Base-by-base conservation (phyloP, 1,140 invertebrate species). In the Drepana arcuata region DNA sequence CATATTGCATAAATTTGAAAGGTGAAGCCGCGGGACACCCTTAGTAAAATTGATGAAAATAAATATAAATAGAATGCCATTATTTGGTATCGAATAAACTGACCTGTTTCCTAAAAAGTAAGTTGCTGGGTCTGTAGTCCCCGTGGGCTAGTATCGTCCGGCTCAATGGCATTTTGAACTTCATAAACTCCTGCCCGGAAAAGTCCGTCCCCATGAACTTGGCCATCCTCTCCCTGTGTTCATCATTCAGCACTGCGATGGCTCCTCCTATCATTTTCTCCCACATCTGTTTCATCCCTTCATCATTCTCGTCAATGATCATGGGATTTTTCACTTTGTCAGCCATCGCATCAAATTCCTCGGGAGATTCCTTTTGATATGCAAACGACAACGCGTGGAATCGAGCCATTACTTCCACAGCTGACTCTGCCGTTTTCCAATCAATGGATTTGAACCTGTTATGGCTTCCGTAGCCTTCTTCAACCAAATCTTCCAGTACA, bases 361-460 rank as follows among this genome's bases (percentile, higher is more conserved):
- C 64, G 7, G 73, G 70, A 26, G 51, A 21, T 11, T 60, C 45
- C 4, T 55, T 58, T 10, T 49, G 31, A 24, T 43, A 70, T 0
- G 60, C 68, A 7, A 78, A 61, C 0, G 70, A 74, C 2, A 78
- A 14, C 0, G 70, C 70, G 25, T 78, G 73, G 15, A 72, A 64
- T 27, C 54, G 61, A 0, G 68, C 68, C 2, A 78, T 31, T 11
- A 39, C 36, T 10, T 68, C 52, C 4, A 71, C 46, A 1, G 53
- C 44, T 7, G 34, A 18, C 0, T 50, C 33, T 0, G 61, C 63
- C 4, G 64, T 56, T 1, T 56, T 38, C 67, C 62, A 75, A 13
- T 71, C 59, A 11, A 72, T 43, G 0, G 50, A 46, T 14, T 56
- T 43, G 3, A 67, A 53, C 26, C 71, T 48, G 11, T 53, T 48